Evolutionary conservation across 1,140 invertebrate species (phyloP).

Genomic region (Coenobita brevimanus): DNA sequence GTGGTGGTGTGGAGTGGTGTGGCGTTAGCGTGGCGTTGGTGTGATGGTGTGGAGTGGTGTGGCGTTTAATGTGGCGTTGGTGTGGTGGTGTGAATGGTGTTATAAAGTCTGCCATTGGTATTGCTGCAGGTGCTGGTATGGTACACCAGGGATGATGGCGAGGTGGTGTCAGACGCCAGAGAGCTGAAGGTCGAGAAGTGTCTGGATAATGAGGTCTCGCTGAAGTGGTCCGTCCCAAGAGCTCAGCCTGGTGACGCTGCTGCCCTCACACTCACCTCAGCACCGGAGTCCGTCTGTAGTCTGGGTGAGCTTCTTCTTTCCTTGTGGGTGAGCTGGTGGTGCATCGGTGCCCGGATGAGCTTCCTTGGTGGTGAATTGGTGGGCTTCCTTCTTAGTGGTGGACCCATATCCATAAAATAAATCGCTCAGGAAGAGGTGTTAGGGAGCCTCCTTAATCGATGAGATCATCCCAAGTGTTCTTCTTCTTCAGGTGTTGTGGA

Average conservation of each 20-base stretch:
- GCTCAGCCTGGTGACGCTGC: neutral
- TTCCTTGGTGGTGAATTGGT: too few relatives aligned
- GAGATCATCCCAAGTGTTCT: too few relatives aligned
- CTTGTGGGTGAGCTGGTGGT: too few relatives aligned
- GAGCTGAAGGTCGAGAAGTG: slow-evolving; percentile 38
- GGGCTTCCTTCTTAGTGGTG: too few relatives aligned
- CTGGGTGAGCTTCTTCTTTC: slow-evolving; percentile 8
- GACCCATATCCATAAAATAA: too few relatives aligned
- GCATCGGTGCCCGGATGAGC: too few relatives aligned
- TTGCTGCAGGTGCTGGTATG: slow-evolving; percentile 19
- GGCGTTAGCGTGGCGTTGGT: too few relatives aligned
- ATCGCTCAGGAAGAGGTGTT: too few relatives aligned
- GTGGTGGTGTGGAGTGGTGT: too few relatives aligned
- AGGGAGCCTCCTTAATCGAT: too few relatives aligned
- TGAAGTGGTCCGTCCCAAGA: neutral
- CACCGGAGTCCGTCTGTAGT: slow-evolving; percentile 1
- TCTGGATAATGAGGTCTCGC: neutral
- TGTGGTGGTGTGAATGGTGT: neutral
- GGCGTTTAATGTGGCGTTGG: neutral
- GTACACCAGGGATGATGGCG: slow-evolving; percentile 30
- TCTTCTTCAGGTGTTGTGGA: neutral
- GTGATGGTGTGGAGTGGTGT: neutral
- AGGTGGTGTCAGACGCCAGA: slow-evolving; percentile 40
- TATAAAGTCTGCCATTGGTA: neutral
- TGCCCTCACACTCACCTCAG: neutral